These are phyloP conservation scores for Centropyge bicolor DNA, from an alignment of 2,797 vertebrate genomes.

Conservation along the genomic window DNA sequence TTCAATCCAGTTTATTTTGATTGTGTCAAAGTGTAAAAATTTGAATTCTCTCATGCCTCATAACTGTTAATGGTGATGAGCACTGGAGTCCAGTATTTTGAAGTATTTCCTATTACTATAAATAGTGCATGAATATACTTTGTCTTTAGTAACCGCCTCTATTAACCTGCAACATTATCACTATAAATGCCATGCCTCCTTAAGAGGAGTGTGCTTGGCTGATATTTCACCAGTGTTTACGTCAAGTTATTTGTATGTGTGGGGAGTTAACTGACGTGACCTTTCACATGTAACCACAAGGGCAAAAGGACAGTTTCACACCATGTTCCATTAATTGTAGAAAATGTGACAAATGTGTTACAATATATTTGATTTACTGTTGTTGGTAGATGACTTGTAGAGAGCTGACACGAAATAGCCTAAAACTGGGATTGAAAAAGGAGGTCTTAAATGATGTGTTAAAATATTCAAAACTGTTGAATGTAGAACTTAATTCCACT, in stretches of 20 bases:
- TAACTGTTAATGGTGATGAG: conserved; percentile 2
- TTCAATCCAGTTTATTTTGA: background rate
- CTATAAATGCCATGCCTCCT: background rate
- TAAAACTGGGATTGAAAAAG: background rate
- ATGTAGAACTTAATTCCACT: background rate
- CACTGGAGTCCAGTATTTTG: conserved; percentile 1
- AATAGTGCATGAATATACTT: background rate
- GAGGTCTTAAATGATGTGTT: background rate
- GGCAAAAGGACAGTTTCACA: background rate
- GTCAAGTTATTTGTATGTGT: background rate
- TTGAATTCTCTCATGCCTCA: background rate
- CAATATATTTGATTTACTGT: background rate
- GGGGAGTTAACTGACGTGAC: background rate
- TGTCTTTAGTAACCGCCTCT: background rate
- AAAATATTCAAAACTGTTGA: background rate
- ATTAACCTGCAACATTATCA: too few species aligned
- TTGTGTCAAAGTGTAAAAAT: background rate
- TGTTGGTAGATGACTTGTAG: background rate
- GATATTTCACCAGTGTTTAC: background rate
- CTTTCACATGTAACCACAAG: background rate
- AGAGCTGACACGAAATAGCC: background rate
- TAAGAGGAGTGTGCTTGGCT: background rate
- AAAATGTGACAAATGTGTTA: background rate
- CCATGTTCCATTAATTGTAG: background rate
- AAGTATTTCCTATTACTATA: conserved; percentile 14